Evolutionary conservation across 2,888 invertebrate genomes (phyloP).

Genomic region (Mythimna vitellina): DNA sequence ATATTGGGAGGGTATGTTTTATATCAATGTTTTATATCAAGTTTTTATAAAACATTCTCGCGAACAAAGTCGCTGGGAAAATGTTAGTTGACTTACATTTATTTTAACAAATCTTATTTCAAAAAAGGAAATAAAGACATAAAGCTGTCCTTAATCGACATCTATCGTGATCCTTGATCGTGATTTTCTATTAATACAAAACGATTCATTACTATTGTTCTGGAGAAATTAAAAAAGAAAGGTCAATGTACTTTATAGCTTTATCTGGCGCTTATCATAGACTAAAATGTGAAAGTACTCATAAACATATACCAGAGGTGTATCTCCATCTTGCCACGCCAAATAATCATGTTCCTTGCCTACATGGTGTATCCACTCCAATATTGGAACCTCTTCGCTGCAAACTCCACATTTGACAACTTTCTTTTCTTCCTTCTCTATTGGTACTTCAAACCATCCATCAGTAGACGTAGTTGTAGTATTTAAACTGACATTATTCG

Average conservation of each 20-base stretch:
- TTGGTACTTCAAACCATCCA: conserved; percentile 44
- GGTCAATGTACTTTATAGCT: not conserved
- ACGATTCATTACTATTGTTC: no score
- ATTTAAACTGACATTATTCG: conserved; percentile 28
- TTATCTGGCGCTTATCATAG: not conserved
- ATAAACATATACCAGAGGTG: conserved; percentile 68
- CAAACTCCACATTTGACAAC: conserved; percentile 80
- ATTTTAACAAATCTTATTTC: no score
- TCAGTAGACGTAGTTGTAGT: conserved; percentile 29
- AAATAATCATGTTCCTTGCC: conserved; percentile 89
- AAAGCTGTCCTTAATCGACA: no score
- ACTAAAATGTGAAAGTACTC: not conserved
- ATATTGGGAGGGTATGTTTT: no score
- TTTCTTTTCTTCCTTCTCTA: conserved; percentile 24
- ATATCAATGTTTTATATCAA: no score
- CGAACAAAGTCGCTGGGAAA: no score
- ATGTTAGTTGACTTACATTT: no score
- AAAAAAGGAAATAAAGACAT: not conserved
- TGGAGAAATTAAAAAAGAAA: no score
- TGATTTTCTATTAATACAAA: no score
- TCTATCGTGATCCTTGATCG: no score
- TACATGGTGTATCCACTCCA: conserved; percentile 89
- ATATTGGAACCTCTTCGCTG: conserved; percentile 64
- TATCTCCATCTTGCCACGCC: conserved; percentile 87
- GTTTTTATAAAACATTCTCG: no score